A percentile compares a stretch with the other conserved stretches of the same genome.
Conservation (phyloP, 2,888 invertebrate species). For the Acleris laterana region DNA sequence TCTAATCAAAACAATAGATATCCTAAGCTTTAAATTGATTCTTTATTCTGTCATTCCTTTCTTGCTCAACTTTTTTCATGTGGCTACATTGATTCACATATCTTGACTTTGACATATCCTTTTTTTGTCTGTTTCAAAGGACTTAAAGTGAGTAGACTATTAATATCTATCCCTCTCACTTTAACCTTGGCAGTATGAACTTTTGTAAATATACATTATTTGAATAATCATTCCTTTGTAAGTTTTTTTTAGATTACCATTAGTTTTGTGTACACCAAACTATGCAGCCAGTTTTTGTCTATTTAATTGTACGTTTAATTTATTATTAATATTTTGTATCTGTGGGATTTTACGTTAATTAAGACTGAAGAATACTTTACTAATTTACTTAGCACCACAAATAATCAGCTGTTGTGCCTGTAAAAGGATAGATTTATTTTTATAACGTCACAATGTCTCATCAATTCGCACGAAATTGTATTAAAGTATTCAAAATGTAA, state of each 20-base stretch:
- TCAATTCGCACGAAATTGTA: too few species aligned
- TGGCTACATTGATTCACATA: conserved; percentile 35
- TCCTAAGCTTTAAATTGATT: conserved; percentile 49
- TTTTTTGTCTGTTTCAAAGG: not conserved
- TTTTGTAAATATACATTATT: conserved; percentile 35
- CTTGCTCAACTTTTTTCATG: conserved; percentile 55
- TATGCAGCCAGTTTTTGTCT: conserved; percentile 65
- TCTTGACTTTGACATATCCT: conserved; percentile 37
- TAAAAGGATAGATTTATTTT: too few species aligned
- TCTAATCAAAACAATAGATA: conserved; percentile 51
- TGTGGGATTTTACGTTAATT: conserved; percentile 22
- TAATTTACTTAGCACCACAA: not conserved
- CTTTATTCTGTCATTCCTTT: conserved; percentile 45
- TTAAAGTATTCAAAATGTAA: too few species aligned
- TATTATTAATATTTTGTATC: conserved; percentile 42
- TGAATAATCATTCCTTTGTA: conserved; percentile 52
- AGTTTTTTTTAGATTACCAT: conserved; percentile 54
- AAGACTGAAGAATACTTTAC: conserved; percentile 18
- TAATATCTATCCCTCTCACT: not conserved
- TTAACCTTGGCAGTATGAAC: not conserved
- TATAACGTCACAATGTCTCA: too few species aligned
- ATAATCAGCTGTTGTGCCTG: too few species aligned
- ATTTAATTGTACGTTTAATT: conserved; percentile 45
- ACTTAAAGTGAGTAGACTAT: not conserved
- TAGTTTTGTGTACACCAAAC: conserved; percentile 61